Percentiles rank a stretch among this genome's conserved stretches.
Conservation (phyloP, 1,140 invertebrate species). For the Nautilus pompilius region DNA sequence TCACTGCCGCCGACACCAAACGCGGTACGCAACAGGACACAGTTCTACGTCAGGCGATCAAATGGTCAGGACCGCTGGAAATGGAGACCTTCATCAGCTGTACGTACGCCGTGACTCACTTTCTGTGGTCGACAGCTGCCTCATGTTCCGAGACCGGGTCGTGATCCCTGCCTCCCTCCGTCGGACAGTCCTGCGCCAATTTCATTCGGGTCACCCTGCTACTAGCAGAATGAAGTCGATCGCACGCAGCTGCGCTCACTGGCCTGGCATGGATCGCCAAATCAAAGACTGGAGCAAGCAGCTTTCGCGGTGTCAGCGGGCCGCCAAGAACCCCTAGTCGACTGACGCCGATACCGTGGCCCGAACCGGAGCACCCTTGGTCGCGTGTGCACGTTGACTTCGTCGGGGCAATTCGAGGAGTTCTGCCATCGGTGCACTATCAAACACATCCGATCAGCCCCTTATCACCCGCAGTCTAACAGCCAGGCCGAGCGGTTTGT, state of each 20-base stretch:
- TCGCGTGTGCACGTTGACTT: neutral
- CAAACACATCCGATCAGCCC: neutral
- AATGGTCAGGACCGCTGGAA: neutral
- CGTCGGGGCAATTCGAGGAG: neutral
- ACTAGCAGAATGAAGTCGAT: neutral
- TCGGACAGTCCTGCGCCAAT: neutral
- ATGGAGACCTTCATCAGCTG: neutral
- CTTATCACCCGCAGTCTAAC: neutral
- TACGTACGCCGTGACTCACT: neutral
- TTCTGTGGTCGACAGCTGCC: too few species aligned
- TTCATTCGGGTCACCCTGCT: neutral
- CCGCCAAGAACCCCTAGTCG: neutral
- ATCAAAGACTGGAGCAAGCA: neutral
- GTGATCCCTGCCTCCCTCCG: neutral
- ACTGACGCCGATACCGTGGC: neutral
- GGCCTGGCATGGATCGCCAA: neutral
- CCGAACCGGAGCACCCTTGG: neutral
- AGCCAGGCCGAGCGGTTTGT: neutral
- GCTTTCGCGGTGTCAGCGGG: neutral
- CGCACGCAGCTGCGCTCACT: neutral
- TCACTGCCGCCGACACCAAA: neutral
- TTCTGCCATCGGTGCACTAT: neutral
- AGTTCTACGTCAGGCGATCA: neutral
- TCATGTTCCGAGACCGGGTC: neutral
- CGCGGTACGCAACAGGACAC: neutral